These are phyloP conservation scores for Saxicola maurus DNA, from an alignment of 2,797 vertebrate genomes.

Conservation along the genomic window DNA sequence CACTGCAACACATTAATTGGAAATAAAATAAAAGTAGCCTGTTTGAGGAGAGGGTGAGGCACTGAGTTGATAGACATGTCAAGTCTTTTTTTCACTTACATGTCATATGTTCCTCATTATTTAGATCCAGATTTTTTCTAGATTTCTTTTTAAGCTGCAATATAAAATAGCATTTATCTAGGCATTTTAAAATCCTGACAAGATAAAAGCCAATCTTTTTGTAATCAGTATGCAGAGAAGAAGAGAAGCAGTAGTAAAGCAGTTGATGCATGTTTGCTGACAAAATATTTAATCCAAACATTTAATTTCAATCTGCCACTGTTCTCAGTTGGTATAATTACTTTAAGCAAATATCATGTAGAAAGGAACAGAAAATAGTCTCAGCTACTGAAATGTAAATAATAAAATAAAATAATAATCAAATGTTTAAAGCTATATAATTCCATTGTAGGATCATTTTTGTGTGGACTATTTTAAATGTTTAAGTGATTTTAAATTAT, in stretches of 20 bases:
- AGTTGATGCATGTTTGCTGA: conserved; percentile 80
- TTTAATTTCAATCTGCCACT: conserved; percentile 84
- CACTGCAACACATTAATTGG: not conserved
- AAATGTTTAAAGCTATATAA: conserved; percentile 52
- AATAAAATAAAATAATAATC: conserved; percentile 71
- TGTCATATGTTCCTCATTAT: not conserved
- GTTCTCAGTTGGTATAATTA: conserved; percentile 81
- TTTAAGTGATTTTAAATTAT: conserved; percentile 68
- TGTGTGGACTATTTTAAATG: conserved; percentile 54
- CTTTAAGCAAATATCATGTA: conserved; percentile 75
- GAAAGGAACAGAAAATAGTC: conserved; percentile 67
- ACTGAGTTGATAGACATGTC: not conserved
- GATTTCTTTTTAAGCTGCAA: conserved; percentile 26
- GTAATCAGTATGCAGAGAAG: conserved; percentile 79
- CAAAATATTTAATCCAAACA: conserved; percentile 85
- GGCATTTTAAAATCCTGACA: conserved; percentile 67
- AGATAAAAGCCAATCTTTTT: conserved; percentile 70
- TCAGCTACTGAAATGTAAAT: conserved; percentile 71
- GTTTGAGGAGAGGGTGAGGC: not conserved
- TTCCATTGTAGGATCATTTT: conserved; percentile 60
- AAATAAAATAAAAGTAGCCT: conserved; percentile 7
- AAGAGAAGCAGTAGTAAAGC: conserved; percentile 70
- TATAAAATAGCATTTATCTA: conserved; percentile 68
- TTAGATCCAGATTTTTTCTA: conserved; percentile 13
- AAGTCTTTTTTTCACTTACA: not conserved